Evolutionary conservation across 2,113 vertebrate species (phyloP).

Genomic region (Podiceps cristatus): DNA sequence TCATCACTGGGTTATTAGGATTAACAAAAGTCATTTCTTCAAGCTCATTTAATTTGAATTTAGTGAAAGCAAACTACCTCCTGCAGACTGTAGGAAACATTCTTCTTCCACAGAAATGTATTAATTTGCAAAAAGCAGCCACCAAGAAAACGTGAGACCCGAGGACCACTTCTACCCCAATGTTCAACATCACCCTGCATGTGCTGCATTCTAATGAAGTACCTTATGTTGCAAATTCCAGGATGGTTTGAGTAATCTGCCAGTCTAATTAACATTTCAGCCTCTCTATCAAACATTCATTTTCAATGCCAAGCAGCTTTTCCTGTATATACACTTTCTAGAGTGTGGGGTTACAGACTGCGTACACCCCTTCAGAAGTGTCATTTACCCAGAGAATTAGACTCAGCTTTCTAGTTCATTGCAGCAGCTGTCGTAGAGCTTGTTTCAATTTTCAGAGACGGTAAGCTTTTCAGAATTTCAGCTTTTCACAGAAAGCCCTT

Average conservation of each 20-base stretch:
- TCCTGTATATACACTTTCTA: not conserved
- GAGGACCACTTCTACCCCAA: not conserved
- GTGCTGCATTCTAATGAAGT: constrained; percentile 50
- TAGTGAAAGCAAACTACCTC: constrained; percentile 82
- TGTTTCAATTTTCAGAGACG: not conserved
- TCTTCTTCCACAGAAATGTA: constrained; percentile 61
- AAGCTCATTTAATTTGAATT: constrained; percentile 86
- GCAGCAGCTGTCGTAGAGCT: not conserved
- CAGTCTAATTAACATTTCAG: constrained; percentile 34
- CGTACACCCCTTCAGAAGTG: not conserved
- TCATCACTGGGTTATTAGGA: constrained; percentile 86
- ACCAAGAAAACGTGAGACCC: not conserved
- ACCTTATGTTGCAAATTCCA: constrained; percentile 34
- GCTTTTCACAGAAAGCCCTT: not conserved
- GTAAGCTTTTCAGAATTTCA: not conserved
- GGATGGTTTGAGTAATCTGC: constrained; percentile 1
- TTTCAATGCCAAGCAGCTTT: not conserved
- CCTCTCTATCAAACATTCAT: not conserved
- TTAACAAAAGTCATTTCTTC: constrained; percentile 87
- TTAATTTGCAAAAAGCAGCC: constrained; percentile 51
- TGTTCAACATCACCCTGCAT: not conserved
- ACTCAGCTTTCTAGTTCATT: not conserved
- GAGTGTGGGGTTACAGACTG: not conserved
- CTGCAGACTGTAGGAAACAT: constrained; percentile 76
- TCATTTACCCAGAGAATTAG: not conserved